Evolutionary conservation across 2,888 invertebrate genomes (phyloP), one percentile per base, ranked within the genome.

Genomic region (Crematogaster levior): DNA sequence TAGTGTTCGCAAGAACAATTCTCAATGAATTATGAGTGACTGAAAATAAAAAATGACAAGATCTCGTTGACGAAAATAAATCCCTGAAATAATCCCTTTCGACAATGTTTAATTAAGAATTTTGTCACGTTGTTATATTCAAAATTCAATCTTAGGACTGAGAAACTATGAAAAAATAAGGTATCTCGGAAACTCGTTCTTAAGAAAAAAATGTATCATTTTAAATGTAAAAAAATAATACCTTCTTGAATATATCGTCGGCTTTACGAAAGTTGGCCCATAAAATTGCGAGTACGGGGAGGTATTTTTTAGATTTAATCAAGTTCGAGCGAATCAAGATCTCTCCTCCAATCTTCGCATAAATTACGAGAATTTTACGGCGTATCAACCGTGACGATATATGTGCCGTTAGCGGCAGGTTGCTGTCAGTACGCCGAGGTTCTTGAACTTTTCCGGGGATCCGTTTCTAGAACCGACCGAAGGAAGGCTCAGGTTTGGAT

Each of bases 381-480:
- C 75, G 15, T 53, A 75, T 65, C 75, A 66, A 37, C 21, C 24
- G 37, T 66, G 66, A 48, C 37, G 75, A 68, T 37, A 9, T 60
- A 60, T 56, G 15, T 68, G 77, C 70, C 68, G 70, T 68, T 77
- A 77, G 56, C 68, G 24, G 66, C n/a, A 53, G 43, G 34, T 18
- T 56, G 65, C 27, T 10, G 51, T 75, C 63, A n/a, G 85, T 72
- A 81, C 81, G 18, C 80, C 6, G 70, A 90, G 92, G 92, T 92
- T 89, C 90, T 92, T 93, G 92, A 92, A 91, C 92, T 90, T 91
- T 88, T 81, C 81, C 60, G 81, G 68, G 84, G 86, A 86, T 87
- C 84, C 85, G 85, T 86, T 85, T 84, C 88, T 85, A 85, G 72
- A 68, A 68, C 34, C 77, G 56, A 77, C 66, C 40, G 68, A 46